Evolutionary conservation across 2,113 vertebrate genomes (phyloP).

Genomic region (Mionectes macconnelli): DNA sequence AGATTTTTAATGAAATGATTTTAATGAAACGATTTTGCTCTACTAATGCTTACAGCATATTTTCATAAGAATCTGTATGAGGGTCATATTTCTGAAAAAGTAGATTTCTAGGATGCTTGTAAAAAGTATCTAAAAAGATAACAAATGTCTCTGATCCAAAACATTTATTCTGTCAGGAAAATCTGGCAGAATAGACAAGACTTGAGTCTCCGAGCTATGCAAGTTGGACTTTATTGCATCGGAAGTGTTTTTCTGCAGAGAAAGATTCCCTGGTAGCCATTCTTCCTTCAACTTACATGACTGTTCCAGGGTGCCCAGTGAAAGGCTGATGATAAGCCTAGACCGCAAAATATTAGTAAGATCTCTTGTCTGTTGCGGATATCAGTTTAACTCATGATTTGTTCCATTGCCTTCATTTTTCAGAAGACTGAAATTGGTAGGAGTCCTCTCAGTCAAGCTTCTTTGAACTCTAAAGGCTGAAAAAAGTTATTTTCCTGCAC

Average conservation of each 20-base stretch:
- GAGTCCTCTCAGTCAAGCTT: neutral
- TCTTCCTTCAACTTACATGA: neutral
- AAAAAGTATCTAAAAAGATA: neutral
- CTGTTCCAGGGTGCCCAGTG: neutral
- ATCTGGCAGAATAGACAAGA: neutral
- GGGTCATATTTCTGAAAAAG: neutral
- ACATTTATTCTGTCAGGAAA: neutral
- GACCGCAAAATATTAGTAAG: neutral
- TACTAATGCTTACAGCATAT: neutral
- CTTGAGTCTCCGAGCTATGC: neutral
- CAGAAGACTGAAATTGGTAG: neutral
- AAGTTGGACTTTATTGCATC: neutral
- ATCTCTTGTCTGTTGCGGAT: neutral
- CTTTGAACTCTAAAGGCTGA: neutral
- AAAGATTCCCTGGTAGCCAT: neutral
- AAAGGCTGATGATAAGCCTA: neutral
- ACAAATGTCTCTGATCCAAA: neutral
- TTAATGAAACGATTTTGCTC: neutral
- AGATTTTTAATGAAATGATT: neutral
- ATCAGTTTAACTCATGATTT: neutral
- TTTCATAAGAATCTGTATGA: neutral
- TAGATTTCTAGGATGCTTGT: neutral
- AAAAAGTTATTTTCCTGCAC: neutral
- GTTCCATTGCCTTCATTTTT: neutral
- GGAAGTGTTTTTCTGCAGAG: neutral